Evolutionary conservation across 2,113 vertebrate species (phyloP).

Genomic region (Nesoenas mayeri): DNA sequence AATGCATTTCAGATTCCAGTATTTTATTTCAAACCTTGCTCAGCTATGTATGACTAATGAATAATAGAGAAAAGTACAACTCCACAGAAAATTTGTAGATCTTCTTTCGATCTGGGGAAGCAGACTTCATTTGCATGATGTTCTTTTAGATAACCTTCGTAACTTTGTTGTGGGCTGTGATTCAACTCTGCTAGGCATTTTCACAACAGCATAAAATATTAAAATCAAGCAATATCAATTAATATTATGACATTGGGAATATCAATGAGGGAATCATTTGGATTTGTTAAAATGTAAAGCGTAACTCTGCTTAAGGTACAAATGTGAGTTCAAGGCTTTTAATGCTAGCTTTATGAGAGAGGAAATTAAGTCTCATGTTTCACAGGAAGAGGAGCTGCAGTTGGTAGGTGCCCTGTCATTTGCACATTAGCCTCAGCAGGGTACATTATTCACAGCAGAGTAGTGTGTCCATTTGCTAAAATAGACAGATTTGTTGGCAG

Average conservation of each 20-base stretch:
- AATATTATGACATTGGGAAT: background rate
- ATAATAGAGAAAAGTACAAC: conserved; percentile 56
- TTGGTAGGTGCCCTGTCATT: background rate
- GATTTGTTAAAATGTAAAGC: conserved; percentile 47
- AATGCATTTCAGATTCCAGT: conserved; percentile 36
- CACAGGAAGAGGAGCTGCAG: conserved; percentile 4
- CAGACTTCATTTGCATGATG: background rate
- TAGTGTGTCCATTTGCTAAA: background rate
- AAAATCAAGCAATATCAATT: conserved; percentile 55
- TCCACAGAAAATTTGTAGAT: conserved; percentile 50
- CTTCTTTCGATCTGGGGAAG: conserved; percentile 51
- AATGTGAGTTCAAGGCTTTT: conserved; percentile 31
- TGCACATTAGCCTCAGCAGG: background rate
- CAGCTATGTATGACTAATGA: conserved; percentile 47
- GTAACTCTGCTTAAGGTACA: background rate
- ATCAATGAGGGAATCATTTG: conserved; percentile 18
- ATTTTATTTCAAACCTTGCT: conserved; percentile 53
- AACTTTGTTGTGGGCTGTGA: conserved; percentile 20
- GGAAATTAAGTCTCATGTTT: conserved; percentile 37
- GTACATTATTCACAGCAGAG: background rate
- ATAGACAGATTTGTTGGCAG: background rate
- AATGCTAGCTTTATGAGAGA: background rate
- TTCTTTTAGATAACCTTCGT: conserved; percentile 56
- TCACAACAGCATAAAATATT: conserved; percentile 54
- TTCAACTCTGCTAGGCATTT: conserved; percentile 49